phyloP scores from a whole-genome alignment of 2,797 vertebrate species.

The Xyrichtys novacula region DNA sequence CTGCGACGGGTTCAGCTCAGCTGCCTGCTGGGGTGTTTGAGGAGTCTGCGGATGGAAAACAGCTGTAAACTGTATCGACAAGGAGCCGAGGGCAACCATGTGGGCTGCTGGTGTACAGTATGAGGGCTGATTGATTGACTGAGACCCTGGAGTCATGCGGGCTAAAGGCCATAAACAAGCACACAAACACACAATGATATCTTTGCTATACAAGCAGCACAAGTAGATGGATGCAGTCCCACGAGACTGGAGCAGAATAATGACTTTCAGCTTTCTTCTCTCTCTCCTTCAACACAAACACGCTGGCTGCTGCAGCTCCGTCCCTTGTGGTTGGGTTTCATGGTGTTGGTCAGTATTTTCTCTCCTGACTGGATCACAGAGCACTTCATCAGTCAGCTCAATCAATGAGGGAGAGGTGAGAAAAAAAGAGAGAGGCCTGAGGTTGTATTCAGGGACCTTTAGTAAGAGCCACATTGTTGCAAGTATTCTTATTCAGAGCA shows the following conservation, averaged over 20 bases:
- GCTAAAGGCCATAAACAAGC: conserved; percentile 53
- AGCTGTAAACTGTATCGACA: conserved; percentile 73
- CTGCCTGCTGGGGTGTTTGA: conserved; percentile 27
- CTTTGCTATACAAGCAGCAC: conserved; percentile 49
- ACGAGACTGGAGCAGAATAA: conserved; percentile 46
- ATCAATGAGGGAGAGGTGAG: conserved; percentile 51
- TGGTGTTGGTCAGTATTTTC: conserved; percentile 58
- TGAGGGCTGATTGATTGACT: conserved; percentile 71
- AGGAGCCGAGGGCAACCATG: conserved; percentile 61
- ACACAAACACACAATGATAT: conserved; percentile 51
- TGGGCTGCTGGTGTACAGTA: conserved; percentile 50
- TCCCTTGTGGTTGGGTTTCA: conserved; percentile 40
- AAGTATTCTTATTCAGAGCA: neutral
- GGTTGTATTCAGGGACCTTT: conserved; percentile 46
- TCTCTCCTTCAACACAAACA: conserved; percentile 26
- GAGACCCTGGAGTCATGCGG: conserved; percentile 58
- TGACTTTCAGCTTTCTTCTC: conserved; percentile 31
- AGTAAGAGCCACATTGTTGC: conserved; percentile 14
- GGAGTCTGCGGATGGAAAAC: conserved; percentile 61
- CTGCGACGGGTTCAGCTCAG: conserved; percentile 43
- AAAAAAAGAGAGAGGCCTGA: conserved; percentile 25
- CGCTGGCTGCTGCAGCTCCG: conserved; percentile 11
- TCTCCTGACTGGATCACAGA: conserved; percentile 62
- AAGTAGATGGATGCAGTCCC: conserved; percentile 34
- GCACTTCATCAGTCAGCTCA: conserved; percentile 65